Conservation (phyloP, 2,113 vertebrate species). For the Otolemur garnettii region DNA sequence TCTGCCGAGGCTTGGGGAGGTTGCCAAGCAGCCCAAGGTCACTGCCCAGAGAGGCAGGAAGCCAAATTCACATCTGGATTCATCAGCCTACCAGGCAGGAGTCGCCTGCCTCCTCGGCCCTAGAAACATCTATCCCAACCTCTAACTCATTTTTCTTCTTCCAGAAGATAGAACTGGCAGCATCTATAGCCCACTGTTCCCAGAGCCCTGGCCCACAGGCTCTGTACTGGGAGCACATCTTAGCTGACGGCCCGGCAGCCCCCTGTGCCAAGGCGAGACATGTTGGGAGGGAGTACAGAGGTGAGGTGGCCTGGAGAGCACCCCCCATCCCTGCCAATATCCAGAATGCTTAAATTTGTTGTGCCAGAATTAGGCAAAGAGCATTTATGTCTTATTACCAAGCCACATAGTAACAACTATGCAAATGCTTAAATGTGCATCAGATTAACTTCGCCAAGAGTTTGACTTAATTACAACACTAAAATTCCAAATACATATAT, state of each 20-base stretch:
- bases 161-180: not conserved
- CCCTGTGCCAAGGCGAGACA: not conserved
- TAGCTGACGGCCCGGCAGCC: not conserved
- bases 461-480: slow-evolving; percentile 37
- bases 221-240: fast-evolving
- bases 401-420: not conserved
- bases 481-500: not conserved
- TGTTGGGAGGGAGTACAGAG: not conserved
- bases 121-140: not conserved
- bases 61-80: not conserved
- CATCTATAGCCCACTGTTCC: not conserved
- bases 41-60: not conserved
- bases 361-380: slow-evolving; percentile 30
- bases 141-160: not conserved
- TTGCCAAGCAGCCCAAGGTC: not conserved
- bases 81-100: not conserved
- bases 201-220: not conserved
- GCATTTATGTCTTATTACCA: slow-evolving; percentile 53
- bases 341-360: not conserved
- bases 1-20: not conserved
- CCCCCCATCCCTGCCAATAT: not conserved
- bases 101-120: not conserved
- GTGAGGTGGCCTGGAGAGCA: not conserved
- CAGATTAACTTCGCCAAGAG: not conserved
- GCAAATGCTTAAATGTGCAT: slow-evolving; percentile 9